Evolutionary conservation across 2,113 vertebrate genomes (phyloP).

Genomic region (Oceanites oceanicus): DNA sequence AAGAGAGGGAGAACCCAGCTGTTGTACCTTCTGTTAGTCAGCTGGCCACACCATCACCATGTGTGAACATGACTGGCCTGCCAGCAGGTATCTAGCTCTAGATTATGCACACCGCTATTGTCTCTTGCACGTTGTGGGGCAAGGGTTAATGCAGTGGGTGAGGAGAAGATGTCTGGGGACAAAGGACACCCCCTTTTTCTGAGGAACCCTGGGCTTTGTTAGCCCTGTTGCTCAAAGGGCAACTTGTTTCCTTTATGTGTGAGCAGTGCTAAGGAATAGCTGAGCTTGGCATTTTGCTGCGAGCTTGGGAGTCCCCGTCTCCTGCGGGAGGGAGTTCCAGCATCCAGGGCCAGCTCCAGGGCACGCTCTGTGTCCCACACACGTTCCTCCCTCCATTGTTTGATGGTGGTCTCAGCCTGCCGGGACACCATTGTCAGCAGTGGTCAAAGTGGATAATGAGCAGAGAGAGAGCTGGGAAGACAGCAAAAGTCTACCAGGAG

Average conservation of each 20-base stretch:
- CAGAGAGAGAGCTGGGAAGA: conserved; percentile 1
- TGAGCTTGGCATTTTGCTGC: neutral
- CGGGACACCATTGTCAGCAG: neutral
- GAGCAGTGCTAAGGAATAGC: neutral
- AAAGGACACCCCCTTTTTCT: neutral
- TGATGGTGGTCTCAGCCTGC: neutral
- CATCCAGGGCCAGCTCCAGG: neutral
- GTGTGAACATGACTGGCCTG: rapidly evolving
- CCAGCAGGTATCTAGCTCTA: neutral
- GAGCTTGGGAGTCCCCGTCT: neutral
- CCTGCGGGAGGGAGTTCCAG: neutral
- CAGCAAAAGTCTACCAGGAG: neutral
- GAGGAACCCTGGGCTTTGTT: neutral
- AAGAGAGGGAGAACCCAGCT: neutral
- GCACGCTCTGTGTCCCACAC: neutral
- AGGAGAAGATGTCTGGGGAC: neutral
- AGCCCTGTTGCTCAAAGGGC: neutral
- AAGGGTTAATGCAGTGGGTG: neutral
- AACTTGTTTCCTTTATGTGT: neutral
- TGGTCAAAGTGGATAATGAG: neutral
- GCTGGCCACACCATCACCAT: neutral
- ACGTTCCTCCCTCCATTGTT: neutral
- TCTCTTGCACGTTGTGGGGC: neutral
- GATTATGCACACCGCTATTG: neutral
- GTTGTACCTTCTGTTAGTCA: neutral